Base-by-base conservation (phyloP, 2,113 vertebrate species). In the Prionailurus bengalensis region DNA sequence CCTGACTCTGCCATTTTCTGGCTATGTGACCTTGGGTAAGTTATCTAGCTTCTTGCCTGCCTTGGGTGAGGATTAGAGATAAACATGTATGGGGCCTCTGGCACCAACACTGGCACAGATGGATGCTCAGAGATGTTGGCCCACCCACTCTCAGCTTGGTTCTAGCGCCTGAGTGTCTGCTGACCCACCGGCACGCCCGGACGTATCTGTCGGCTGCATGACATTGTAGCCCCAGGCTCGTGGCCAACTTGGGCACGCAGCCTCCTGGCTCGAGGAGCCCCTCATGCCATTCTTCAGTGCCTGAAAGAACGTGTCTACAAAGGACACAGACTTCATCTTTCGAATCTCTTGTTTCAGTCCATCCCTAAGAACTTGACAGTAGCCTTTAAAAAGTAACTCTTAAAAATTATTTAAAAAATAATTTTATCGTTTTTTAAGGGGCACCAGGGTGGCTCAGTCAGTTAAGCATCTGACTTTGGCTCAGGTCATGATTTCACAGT, bases 171-270 rank as follows among this genome's bases (percentile, higher is more conserved):
- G 39, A 0, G 55, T 87, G 91, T 97, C 95, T 95, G 89, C 95
- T 31, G 15, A 45, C 68, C 89, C 55, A 86, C 63, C 4, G 36
- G 66, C 73, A 73, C 0, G 4, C 51, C 78, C 2, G 5, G 53
- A 70, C 61, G 2, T 33, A 68, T 86, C 92, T 95, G 66, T n/a
- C 16, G 61, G 61, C 87, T 27, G 2, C 7, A 9, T 21, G 66
- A 79, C 45, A 29, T 31, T 21, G 21, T 92, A 82, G 86, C 63
- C 78, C 74, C 42, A 87, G 94, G 97, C 91, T 71, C 29, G 36
- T 27, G 63, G 94, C 89, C 92, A 91, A 33, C 55, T 25, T 55
- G 61, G 90, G 71, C 96, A 80, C 70, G 91, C 84, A 65, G 93
- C 68, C 89, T 68, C 1, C 81, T 95, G 93, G 93, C 87, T 81